Evolutionary conservation across 2,113 vertebrate genomes (phyloP).

Genomic region (Zapus hudsonius): DNA sequence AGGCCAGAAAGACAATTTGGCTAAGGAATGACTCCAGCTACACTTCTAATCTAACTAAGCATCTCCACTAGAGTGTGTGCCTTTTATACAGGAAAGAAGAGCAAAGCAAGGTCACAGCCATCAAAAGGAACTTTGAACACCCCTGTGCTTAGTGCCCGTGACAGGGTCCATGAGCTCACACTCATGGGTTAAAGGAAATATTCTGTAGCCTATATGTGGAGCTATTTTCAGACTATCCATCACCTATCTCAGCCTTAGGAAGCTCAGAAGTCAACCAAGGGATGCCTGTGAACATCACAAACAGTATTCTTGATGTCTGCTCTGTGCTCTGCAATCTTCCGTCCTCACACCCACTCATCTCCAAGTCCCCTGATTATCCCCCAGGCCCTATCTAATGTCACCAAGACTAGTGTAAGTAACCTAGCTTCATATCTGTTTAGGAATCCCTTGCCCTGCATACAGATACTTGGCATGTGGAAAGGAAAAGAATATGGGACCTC

Average conservation of each 20-base stretch:
- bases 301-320: not conserved
- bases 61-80: conserved; percentile 39
- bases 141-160: not conserved
- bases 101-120: not conserved
- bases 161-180: not conserved
- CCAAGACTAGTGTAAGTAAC: not conserved
- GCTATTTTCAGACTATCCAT: conserved; percentile 12
- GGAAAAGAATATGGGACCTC: not conserved
- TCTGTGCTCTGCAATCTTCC: not conserved
- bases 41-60: conserved; percentile 8
- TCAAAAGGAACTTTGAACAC: not conserved
- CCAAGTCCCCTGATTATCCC: not conserved
- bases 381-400: not conserved
- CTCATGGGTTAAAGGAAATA: not conserved
- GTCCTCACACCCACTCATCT: not conserved
- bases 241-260: not conserved
- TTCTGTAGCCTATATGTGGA: not conserved
- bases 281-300: not conserved
- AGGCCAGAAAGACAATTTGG: conserved; percentile 16
- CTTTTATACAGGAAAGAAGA: conserved; percentile 59
- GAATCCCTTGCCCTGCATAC: not conserved
- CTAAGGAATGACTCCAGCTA: not conserved
- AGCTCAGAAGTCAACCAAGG: not conserved
- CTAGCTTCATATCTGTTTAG: not conserved
- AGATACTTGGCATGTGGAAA: not conserved